Evolutionary conservation across 2,113 vertebrate species (phyloP).

Genomic region (crab-eating macaque (Macaca fascicularis)): DNA sequence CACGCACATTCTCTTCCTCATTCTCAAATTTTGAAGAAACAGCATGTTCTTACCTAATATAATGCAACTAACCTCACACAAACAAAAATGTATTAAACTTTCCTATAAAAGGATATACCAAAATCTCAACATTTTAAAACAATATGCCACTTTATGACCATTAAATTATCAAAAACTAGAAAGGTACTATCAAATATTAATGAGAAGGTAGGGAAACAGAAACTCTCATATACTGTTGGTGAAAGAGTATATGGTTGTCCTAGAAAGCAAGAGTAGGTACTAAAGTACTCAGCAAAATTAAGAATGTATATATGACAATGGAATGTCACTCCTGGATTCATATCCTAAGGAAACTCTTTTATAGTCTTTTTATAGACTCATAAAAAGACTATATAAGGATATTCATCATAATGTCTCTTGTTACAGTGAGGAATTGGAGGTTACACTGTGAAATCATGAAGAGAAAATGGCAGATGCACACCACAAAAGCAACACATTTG

Average conservation of each 20-base stretch:
- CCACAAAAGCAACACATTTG: neutral
- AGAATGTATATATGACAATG: neutral
- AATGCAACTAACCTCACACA: neutral
- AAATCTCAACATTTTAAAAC: neutral
- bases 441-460: neutral
- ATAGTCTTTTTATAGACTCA: neutral
- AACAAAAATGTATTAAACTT: neutral
- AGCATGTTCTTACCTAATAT: neutral
- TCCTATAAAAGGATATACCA: neutral
- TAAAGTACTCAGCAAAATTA: neutral
- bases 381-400: neutral
- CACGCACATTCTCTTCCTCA: neutral
- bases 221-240: neutral
- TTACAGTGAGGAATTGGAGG: neutral
- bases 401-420: neutral
- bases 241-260: neutral
- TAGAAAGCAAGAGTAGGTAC: neutral
- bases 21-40: neutral
- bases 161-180: constrained; percentile 9
- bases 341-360: neutral
- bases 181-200: neutral
- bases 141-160: neutral
- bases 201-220: neutral
- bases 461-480: neutral
- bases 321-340: neutral